These are phyloP conservation scores for Aphis craccivora DNA, from an alignment of 1,140 invertebrate genomes.

Conservation along the genomic window DNA sequence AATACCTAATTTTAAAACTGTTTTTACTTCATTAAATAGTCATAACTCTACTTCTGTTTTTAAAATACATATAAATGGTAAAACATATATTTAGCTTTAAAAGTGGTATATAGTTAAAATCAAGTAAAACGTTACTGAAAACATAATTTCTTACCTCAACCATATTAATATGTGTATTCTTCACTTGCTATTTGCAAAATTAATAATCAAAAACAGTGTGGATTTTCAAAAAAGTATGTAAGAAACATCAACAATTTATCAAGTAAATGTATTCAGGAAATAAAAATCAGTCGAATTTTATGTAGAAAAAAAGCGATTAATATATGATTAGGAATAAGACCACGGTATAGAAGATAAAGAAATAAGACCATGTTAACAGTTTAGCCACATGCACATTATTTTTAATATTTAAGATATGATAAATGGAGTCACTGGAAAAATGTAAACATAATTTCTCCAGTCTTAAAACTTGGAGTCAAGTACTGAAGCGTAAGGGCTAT, in stretches of 20 bases:
- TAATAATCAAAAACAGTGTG: not conserved
- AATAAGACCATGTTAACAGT: not conserved
- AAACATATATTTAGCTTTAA: not conserved
- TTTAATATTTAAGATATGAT: not conserved
- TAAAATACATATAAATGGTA: not conserved
- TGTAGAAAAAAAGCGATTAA: not conserved
- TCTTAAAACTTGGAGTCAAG: not conserved
- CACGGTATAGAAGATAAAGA: too few species aligned
- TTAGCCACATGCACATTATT: not conserved
- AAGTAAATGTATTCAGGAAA: not conserved
- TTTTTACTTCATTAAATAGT: not conserved
- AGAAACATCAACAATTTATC: not conserved
- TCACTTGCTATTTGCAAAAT: not conserved
- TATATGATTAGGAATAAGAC: not conserved
- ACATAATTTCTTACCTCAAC: slow-evolving; percentile 31
- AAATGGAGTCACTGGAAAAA: not conserved
- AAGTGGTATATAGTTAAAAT: not conserved
- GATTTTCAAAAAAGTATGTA: not conserved
- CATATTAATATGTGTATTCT: not conserved
- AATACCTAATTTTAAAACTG: not conserved
- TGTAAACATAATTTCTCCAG: slow-evolving; percentile 34
- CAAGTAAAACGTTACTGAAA: not conserved
- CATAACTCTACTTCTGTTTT: too few species aligned
- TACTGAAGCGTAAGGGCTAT: too few species aligned
- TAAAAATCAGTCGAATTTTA: not conserved